Base-by-base conservation (phyloP, 2,113 vertebrate genomes). In the Ochotona curzoniae region DNA sequence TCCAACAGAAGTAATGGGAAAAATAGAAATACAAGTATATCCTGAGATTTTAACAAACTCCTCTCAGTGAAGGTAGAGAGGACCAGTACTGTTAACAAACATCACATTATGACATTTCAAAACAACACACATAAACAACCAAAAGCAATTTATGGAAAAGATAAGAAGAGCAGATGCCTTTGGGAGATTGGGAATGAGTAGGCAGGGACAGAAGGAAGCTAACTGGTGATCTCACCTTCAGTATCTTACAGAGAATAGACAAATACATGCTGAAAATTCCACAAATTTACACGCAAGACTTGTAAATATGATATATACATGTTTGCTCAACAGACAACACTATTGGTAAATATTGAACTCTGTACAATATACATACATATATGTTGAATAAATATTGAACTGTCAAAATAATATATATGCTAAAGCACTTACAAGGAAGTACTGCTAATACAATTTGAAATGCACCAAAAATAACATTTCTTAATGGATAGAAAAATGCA, bases 241-340 rank as follows among this genome's bases (percentile, higher is more conserved):
- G 70, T 83, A 85, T 64, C 60, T 63, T 47, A 80, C 82, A 91
- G 75, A 63, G n/a, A 75, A 38, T 70, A 70, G 17, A 9, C 74
- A 44, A 74, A 38, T 89, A 47, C 18, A 75, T 75, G 84, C 91
- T 89, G 26, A 75, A 95, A 90, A 86, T 73, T 64, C 28, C 20
- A 18, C 26, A 81, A 93, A 32, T 67, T 20, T n/a, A 32, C 35
- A 91, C 10, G 35, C 20, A 91, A 69, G 67, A 61, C 35, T 81
- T 86, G 23, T 75, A 21, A 88, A 84, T 88, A 51, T 80, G 38
- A 93, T 80, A 80, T 61, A 35, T 63, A 88, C 88, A 75, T 80
- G 38, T 91, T 91, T 88, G 35, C 61, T 80, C 26, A 80, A 91
- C 79, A 83, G 28, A 80, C 28, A 73, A 83, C 87, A 84, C 60